phyloP scores from a whole-genome alignment of 1,140 invertebrate species.

The Drosophila sp. region DNA sequence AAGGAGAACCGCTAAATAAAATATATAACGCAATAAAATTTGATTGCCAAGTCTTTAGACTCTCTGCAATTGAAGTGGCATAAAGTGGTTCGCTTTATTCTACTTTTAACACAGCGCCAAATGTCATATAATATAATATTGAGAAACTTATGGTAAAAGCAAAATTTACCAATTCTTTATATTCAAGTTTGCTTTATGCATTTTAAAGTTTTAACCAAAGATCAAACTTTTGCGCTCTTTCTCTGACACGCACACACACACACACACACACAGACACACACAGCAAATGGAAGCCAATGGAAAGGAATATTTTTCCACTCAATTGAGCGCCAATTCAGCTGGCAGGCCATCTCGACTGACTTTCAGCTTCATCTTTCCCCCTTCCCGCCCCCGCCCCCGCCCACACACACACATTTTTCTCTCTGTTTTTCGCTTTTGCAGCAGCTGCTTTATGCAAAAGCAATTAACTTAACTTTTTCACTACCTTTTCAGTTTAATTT shows the following conservation, averaged over 20 bases:
- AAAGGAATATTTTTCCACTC: conserved; percentile 69
- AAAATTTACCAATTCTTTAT: background rate
- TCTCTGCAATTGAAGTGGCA: no score
- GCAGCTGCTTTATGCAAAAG: conserved; percentile 62
- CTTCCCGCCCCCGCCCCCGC: background rate
- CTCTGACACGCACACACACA: no score
- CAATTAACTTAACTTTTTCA: conserved; percentile 70
- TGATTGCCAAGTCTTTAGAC: no score
- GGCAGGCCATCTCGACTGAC: conserved; percentile 44
- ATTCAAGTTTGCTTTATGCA: conserved; percentile 25
- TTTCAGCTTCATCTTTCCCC: conserved; percentile 17
- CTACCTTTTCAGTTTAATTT: conserved; percentile 33
- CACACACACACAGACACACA: background rate
- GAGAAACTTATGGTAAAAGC: background rate
- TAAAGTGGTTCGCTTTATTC: no score
- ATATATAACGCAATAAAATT: no score
- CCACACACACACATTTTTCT: conserved; percentile 7
- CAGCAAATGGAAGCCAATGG: conserved; percentile 66
- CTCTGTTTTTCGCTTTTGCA: conserved; percentile 36
- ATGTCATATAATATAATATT: background rate
- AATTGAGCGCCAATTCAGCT: conserved; percentile 70
- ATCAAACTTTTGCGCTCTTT: conserved; percentile 16
- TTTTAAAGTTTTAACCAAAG: conserved; percentile 11
- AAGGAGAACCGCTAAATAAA: no score
- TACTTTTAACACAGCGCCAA: no score